Evolutionary conservation across 2,797 vertebrate genomes (phyloP), one percentile per base, ranked within the genome.

Genomic region (Lophotriccus pileatus): DNA sequence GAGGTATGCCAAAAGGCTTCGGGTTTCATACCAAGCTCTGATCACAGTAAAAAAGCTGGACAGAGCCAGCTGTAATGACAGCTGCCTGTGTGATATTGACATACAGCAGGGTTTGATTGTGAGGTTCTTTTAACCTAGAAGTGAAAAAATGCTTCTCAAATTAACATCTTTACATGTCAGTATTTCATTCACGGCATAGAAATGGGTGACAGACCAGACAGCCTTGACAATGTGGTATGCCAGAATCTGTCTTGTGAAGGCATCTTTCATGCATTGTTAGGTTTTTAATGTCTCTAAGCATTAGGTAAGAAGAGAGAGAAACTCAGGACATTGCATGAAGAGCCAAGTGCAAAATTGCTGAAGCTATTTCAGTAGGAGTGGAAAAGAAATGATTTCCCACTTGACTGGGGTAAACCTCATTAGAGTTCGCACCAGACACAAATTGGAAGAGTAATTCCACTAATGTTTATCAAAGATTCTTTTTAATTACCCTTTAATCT

Each of bases 1-100:
- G 59, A 68, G 19, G 34, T 63, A 41, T 74, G 59, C 34, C 32
- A 79, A 70, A 83, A 79, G 20, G 72, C 90, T 87, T 96, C 87
- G 58, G 27, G 44, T 97, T 98, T 98, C 92, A 86, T 85, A 77
- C 67, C n/a, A 93, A 91, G 49, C 34, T 96, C 70, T 85, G 80
- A 72, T 94, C 63, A 53, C 69, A 79, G 78, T 58, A 91, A 79
- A 91, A 90, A 94, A 63, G 34, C 67, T 93, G 82, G 74, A 46
- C 69, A 53, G 81, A 68, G 28, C 58, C 72, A 44, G 32, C n/a
- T 81, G 91, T 62, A 91, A 70, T 43, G 92, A 92, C 53, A 90
- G 41, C 68, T 74, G 80, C 55, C 67, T 63, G 50, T 81, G 84
- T 0, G 13, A 76, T 93, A 90, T 3, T 90, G 73, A 92, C 46